A percentile compares a stretch with the other conserved stretches of the same genome.
phyloP scores from a whole-genome alignment of 2,113 vertebrate species.

The Rhynchomys soricoides region DNA sequence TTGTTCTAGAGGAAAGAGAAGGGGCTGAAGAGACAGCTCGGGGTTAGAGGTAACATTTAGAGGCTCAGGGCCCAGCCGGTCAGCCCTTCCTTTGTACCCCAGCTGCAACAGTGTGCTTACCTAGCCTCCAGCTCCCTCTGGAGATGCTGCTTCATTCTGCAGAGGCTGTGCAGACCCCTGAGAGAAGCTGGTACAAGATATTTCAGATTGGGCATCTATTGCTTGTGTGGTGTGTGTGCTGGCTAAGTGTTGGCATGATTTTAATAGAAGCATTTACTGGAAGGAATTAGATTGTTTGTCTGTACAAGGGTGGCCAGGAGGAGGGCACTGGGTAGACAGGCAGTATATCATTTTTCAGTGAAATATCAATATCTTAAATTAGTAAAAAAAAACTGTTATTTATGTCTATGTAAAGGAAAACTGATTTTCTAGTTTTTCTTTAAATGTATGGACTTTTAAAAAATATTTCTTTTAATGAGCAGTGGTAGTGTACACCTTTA shows the following conservation, averaged over 20 bases:
- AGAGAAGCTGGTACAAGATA: background rate
- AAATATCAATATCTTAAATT: conserved; percentile 1
- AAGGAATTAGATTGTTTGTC: background rate
- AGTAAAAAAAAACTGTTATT: background rate
- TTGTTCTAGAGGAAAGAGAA: background rate
- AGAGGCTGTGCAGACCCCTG: background rate
- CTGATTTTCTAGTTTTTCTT: conserved; percentile 48
- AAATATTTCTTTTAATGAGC: background rate
- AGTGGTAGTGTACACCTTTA: background rate
- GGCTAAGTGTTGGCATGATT: background rate
- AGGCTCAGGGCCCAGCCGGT: background rate
- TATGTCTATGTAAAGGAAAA: background rate
- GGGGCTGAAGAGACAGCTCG: too few relatives aligned
- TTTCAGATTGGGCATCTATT: background rate
- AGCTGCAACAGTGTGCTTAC: background rate
- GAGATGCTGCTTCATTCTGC: background rate
- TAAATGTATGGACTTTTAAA: background rate
- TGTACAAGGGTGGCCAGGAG: background rate
- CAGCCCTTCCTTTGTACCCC: background rate
- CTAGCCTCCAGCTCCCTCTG: background rate
- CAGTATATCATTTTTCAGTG: background rate
- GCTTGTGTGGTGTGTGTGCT: background rate
- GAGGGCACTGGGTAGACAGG: background rate
- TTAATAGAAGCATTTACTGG: background rate
- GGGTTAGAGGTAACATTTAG: background rate